A percentile compares a stretch with the other conserved stretches of the same genome.
Evolutionary conservation across 2,888 invertebrate species (phyloP).

Genomic region (Chrysolina americana): DNA sequence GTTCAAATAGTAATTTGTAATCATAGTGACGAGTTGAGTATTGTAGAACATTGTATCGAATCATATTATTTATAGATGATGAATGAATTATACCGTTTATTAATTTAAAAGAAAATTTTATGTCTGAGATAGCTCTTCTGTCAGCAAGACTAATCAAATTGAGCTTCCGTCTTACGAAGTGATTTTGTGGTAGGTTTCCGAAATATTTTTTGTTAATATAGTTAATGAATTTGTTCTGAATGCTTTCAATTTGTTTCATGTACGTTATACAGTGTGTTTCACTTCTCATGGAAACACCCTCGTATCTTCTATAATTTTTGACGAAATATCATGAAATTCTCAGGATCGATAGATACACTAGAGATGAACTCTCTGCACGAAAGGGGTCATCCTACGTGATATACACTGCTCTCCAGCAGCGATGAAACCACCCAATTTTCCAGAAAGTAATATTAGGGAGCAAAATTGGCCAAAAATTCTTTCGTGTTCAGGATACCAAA

Average conservation of each 20-base stretch:
- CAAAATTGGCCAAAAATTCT: no score
- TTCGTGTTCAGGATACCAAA: no score
- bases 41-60: conserved; percentile 10
- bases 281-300: no score
- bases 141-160: conserved; percentile 11
- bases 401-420: no score
- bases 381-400: no score
- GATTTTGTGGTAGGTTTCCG: background rate
- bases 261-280: no score
- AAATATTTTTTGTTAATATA: conserved; percentile 19
- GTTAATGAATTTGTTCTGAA: background rate
- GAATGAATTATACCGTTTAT: conserved; percentile 7
- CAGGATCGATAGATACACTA: no score
- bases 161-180: conserved; percentile 5
- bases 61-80: background rate
- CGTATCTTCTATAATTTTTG: no score
- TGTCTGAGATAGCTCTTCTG: conserved; percentile 6
- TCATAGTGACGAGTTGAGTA: conserved; percentile 7
- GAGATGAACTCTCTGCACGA: no score
- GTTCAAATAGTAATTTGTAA: conserved; percentile 6
- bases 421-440: no score
- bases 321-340: no score
- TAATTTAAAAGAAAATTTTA: conserved; percentile 2
- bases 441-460: no score
- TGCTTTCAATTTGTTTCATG: conserved; percentile 11